These are phyloP conservation scores for Oscheius sp. DNA, from an alignment of 2,888 invertebrate species.

Conservation along the genomic window DNA sequence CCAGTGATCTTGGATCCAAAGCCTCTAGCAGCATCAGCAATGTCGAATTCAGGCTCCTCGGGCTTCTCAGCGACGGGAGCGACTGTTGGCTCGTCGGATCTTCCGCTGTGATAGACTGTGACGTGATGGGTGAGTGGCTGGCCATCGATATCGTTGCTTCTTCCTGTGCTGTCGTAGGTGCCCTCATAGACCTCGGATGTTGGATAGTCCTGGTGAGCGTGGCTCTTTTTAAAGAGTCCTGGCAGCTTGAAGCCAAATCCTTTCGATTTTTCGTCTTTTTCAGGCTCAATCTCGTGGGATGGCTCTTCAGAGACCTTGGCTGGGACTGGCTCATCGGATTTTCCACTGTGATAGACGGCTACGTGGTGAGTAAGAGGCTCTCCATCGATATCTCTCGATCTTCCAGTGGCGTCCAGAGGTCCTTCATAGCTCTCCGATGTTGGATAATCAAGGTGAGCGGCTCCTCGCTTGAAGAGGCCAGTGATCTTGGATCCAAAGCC, in stretches of 20 bases:
- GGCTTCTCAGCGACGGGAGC: constrained; percentile 14
- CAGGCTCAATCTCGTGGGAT: background rate
- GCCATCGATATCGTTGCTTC: constrained; percentile 39
- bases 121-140: constrained; percentile 32
- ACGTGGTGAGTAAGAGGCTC: constrained; percentile 36
- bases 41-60: constrained; percentile 20
- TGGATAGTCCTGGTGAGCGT: constrained; percentile 47
- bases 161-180: constrained; percentile 31
- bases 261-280: background rate
- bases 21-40: constrained; percentile 33
- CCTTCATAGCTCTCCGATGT: constrained; percentile 45
- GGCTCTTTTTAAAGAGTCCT: constrained; percentile 43
- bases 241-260: constrained; percentile 38
- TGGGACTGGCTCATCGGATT: background rate
- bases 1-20: constrained; percentile 35
- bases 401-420: constrained; percentile 30
- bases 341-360: constrained; percentile 31
- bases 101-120: background rate
- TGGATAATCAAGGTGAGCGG: constrained; percentile 54
- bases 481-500: constrained; percentile 43
- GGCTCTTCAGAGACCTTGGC: constrained; percentile 16
- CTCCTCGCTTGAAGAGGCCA: constrained; percentile 45
- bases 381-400: constrained; percentile 38
- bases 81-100: constrained; percentile 20
- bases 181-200: constrained; percentile 39